phyloP scores from a whole-genome alignment of 2,113 vertebrate genomes.

The Brachyistius frenatus region DNA sequence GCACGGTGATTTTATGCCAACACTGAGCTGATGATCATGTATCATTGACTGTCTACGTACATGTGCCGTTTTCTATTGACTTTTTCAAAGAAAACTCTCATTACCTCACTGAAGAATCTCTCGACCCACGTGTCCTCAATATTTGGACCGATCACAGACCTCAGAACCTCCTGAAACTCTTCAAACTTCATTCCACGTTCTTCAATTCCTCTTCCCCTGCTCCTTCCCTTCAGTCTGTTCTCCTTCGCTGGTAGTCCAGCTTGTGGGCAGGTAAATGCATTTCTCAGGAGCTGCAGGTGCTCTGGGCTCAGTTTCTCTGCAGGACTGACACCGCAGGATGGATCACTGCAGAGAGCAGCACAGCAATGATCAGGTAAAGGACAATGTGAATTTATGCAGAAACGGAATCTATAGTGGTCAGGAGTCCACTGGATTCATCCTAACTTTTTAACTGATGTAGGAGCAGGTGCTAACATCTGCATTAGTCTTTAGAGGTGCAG shows the following conservation, averaged over 20 bases:
- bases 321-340: conserved; percentile 40
- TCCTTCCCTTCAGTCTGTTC: neutral
- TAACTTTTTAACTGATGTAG: too few species aligned
- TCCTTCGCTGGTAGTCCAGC: neutral
- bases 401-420: neutral
- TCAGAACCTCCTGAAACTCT: conserved; percentile 68
- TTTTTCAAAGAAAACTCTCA: neutral
- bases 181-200: conserved; percentile 52
- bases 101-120: conserved; percentile 75
- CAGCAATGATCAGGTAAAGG: neutral
- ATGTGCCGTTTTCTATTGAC: neutral
- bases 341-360: conserved; percentile 48
- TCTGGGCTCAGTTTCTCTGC: conserved; percentile 62
- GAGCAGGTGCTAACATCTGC: too few species aligned
- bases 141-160: conserved; percentile 54
- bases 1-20: neutral
- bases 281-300: conserved; percentile 64
- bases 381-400: neutral
- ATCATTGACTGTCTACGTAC: neutral
- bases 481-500: too few species aligned
- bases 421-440: too few species aligned
- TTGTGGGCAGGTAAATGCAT: conserved; percentile 51
- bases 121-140: conserved; percentile 51
- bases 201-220: conserved; percentile 1
- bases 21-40: neutral